Base-by-base conservation (phyloP, 2,797 vertebrate species). In the Mastacembelus armatus region DNA sequence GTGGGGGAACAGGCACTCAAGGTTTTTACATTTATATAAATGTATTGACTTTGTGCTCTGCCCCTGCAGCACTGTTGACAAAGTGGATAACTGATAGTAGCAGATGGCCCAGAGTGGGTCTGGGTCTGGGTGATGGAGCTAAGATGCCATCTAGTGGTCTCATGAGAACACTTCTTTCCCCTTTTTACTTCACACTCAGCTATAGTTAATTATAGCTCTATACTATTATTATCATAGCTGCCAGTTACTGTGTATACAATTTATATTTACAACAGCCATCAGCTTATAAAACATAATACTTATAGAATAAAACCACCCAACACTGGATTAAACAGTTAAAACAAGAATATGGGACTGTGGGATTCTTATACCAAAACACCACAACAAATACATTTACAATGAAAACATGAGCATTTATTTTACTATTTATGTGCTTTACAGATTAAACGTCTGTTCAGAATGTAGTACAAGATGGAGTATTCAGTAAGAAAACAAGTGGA, bases 71-170 rank as follows among this genome's bases (percentile, higher is more conserved):
- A 62, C 52, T 61, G 82, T 30, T 85, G 80, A 89, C 79, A 80
- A 82, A 85, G 66, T 68, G 62, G 57, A 44, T 72, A 69, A 78
- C 14, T 67, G 70, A 80, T 74, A 3, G 40, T 0, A 39, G 68
- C 57, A 67, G 82, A 80, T 72, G 59, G 71, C 22, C 3, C 10
- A 10, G 18, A 21, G 10, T 18, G 16, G 1, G 11, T 11, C 18
- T 12, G 27, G 42, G 5, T n/a, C 8, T 14, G 18, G 36, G 78
- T 16, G 22, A 54, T 90, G 80, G 82, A 65, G 22, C 52, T 49
- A 55, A 27, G 6, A 1, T 42, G 71, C 87, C 92, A 89, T 68
- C 92, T 91, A 86, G 86, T 89, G 92, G 85, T 22, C 5, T 18
- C 58, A 36, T 2, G 10, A 14, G 4, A 29, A 30, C 4, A 18